phyloP scores from a whole-genome alignment of 2,113 vertebrate species.

The Marmota flaviventris region DNA sequence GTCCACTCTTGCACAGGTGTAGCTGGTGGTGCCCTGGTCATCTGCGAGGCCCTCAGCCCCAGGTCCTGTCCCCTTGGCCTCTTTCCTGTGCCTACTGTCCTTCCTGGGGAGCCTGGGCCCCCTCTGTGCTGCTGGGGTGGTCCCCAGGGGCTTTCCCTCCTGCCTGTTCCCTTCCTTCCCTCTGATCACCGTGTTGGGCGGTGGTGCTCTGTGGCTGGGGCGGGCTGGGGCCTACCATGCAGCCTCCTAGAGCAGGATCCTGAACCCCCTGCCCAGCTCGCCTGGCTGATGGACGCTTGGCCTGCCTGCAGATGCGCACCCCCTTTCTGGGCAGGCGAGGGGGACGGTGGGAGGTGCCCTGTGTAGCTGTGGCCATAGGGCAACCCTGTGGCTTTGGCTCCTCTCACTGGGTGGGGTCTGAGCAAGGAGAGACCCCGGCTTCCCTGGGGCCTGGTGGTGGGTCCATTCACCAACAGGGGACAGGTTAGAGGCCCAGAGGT shows the following conservation, averaged over 20 bases:
- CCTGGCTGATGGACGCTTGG: neutral
- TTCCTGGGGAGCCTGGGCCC: neutral
- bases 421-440: neutral
- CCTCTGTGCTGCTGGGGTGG: neutral
- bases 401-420: neutral
- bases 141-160: rapidly evolving
- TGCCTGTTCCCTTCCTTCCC: neutral
- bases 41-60: neutral
- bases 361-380: neutral
- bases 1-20: too few species aligned
- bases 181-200: rapidly evolving
- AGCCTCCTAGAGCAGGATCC: neutral
- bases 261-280: neutral
- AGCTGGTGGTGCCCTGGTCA: neutral
- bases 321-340: neutral
- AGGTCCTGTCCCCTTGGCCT: neutral
- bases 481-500: neutral
- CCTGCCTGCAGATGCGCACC: neutral
- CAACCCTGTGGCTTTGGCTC: neutral
- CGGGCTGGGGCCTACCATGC: neutral
- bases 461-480: too few species aligned
- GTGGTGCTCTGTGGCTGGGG: rapidly evolving
- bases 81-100: neutral
- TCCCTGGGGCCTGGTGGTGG: neutral
- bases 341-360: neutral